Conservation (phyloP, 2,113 vertebrate species). For the Physeter macrocephalus region DNA sequence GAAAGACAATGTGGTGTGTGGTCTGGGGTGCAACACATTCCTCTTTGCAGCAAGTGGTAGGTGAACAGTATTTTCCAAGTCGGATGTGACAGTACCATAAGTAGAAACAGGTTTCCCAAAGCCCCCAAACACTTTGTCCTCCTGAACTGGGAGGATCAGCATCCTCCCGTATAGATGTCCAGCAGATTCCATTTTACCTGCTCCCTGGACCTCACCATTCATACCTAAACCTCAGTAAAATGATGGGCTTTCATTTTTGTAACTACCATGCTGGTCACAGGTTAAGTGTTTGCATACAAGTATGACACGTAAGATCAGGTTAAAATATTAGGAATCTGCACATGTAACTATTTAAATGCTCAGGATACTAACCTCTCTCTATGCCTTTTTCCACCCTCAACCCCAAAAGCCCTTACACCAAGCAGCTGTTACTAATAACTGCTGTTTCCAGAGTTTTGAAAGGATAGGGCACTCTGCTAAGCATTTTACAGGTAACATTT, state of each 20-base stretch:
- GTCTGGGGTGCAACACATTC: not conserved
- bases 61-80: not conserved
- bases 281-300: not conserved
- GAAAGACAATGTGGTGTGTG: not conserved
- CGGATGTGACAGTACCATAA: not conserved
- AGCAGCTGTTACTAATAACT: not conserved
- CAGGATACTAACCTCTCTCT: not conserved
- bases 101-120: not conserved
- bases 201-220: not conserved
- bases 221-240: not conserved
- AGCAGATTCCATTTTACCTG: not conserved
- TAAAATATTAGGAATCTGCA: not conserved
- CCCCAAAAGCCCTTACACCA: not conserved
- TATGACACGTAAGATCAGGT: not conserved
- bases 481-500: conserved; percentile 2
- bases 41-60: not conserved
- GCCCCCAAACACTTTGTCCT: not conserved
- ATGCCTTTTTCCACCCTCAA: not conserved
- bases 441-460: not conserved
- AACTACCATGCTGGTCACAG: not conserved
- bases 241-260: not conserved
- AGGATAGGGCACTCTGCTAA: not conserved
- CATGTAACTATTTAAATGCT: not conserved
- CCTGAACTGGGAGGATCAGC: not conserved
- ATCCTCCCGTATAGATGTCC: not conserved